Evolutionary conservation across 2,797 vertebrate genomes (phyloP).

Genomic region (Cichlasoma orientale): DNA sequence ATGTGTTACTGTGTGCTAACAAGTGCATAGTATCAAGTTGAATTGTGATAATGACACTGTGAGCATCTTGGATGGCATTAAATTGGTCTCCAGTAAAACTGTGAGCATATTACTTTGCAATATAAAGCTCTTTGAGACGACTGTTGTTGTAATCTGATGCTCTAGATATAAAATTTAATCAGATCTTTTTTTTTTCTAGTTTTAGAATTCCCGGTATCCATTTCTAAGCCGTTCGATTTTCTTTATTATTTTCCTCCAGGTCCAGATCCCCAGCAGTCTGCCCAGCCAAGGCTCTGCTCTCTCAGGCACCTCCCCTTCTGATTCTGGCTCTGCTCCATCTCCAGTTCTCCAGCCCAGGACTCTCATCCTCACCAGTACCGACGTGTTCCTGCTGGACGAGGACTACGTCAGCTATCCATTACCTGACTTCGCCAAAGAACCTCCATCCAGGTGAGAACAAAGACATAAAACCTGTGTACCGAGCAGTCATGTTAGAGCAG

Average conservation of each 20-base stretch:
- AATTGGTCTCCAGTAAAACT: not conserved
- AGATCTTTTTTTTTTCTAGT: not conserved
- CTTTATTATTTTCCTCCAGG: conserved; percentile 40
- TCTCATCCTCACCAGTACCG: conserved; percentile 90
- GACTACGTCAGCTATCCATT: conserved; percentile 96
- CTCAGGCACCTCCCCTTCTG: conserved; percentile 62
- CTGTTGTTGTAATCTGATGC: not conserved
- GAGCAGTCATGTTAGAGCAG: not conserved
- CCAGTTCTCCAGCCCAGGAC: conserved; percentile 88
- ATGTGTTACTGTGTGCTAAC: not conserved
- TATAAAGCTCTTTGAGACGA: not conserved
- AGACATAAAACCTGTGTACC: not conserved
- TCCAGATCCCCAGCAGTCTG: conserved; percentile 65
- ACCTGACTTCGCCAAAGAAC: conserved; percentile 96
- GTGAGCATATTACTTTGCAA: no score
- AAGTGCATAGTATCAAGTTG: no score
- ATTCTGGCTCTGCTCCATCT: conserved; percentile 53
- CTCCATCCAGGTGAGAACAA: conserved; percentile 79
- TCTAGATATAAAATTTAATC: not conserved
- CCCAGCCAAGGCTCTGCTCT: conserved; percentile 54
- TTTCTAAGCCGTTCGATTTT: not conserved
- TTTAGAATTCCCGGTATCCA: not conserved
- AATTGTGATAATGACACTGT: not conserved
- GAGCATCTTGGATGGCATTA: not conserved
- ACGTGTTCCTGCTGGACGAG: conserved; percentile 93